phyloP scores from a whole-genome alignment of 2,888 invertebrate species.

The Sinelater perroti region DNA sequence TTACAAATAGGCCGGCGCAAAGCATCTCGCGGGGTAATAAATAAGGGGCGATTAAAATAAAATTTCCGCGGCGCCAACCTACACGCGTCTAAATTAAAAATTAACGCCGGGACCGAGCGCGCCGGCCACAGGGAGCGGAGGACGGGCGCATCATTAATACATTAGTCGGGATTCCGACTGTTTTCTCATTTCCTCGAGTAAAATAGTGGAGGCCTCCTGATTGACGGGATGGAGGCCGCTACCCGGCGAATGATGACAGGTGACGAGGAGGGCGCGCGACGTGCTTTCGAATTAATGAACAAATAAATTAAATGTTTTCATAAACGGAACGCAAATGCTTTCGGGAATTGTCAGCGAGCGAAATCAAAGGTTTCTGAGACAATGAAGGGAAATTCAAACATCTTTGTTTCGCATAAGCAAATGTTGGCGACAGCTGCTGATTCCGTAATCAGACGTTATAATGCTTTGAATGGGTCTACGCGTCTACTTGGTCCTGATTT shows the following conservation, averaged over 20 bases:
- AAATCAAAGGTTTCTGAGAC: slow-evolving; percentile 5
- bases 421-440: too few relatives aligned
- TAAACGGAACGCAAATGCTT: slow-evolving; percentile 12
- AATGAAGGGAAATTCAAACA: not conserved
- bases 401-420: too few relatives aligned
- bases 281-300: slow-evolving; percentile 4
- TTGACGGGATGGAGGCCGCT: slow-evolving; percentile 22
- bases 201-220: slow-evolving; percentile 18
- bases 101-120: not conserved
- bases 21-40: not conserved
- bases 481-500: too few relatives aligned
- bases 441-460: too few relatives aligned
- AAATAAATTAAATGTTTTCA: slow-evolving; percentile 14
- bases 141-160: slow-evolving; percentile 19
- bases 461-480: too few relatives aligned
- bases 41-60: slow-evolving; percentile 13
- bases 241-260: slow-evolving; percentile 12
- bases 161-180: slow-evolving; percentile 19
- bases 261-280: not conserved
- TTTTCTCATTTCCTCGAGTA: slow-evolving; percentile 27
- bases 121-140: slow-evolving; percentile 1
- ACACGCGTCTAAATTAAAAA: not conserved
- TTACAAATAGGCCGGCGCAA: slow-evolving; percentile 7
- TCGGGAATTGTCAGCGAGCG: slow-evolving; percentile 6
- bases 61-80: not conserved